Evolutionary conservation across 1,140 invertebrate genomes (phyloP).

Genomic region (Pseudoatta argentina): DNA sequence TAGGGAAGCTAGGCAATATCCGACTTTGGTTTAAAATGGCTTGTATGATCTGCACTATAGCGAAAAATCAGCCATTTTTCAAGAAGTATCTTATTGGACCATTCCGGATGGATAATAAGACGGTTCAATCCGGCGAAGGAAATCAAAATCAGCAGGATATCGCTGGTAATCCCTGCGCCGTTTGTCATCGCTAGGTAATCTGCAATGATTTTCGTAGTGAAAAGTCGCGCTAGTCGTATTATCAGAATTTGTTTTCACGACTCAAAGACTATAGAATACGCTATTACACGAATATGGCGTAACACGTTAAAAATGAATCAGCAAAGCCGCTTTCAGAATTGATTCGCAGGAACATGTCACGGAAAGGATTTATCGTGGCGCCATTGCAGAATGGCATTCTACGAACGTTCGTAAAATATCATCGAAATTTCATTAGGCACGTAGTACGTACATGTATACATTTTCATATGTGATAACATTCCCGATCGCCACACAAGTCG

Average conservation of each 20-base stretch:
- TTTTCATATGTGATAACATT: neutral
- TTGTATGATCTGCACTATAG: neutral
- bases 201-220: neutral
- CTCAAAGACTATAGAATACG: neutral
- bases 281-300: neutral
- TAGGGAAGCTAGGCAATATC: neutral
- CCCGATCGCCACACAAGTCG: neutral
- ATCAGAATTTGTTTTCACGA: neutral
- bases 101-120: conserved; percentile 33
- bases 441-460: neutral
- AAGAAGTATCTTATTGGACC: conserved; percentile 1
- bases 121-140: conserved; percentile 15
- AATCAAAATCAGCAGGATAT: conserved; percentile 1
- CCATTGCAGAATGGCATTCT: neutral
- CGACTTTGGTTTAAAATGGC: conserved; percentile 11
- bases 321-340: neutral
- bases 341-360: neutral
- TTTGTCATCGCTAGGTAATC: conserved; percentile 52
- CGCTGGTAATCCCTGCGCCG: neutral
- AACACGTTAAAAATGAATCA: conserved; percentile 26
- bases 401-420: conserved; percentile 19
- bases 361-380: conserved; percentile 6
- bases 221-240: neutral
- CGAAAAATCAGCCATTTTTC: conserved; percentile 28
- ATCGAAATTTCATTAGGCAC: conserved; percentile 27